Conservation (phyloP, 2,113 vertebrate genomes). For the Salvelinus fontinalis region DNA sequence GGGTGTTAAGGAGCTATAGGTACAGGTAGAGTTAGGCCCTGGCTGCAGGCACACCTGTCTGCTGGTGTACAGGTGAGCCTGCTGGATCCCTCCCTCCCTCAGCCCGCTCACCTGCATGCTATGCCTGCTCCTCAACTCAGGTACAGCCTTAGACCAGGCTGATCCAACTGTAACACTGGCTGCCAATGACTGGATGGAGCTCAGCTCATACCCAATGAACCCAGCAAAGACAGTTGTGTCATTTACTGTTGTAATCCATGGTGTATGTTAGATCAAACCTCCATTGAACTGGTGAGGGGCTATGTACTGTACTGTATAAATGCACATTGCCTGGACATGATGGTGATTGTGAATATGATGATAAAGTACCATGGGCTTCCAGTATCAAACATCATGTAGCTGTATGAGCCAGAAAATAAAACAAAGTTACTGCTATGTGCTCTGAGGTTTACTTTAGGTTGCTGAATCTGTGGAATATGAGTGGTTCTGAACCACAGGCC, state of each 20-base stretch:
- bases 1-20: background rate
- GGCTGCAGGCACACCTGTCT: constrained; percentile 66
- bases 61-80: constrained; percentile 59
- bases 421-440: too few relatives aligned
- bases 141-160: background rate
- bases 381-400: too few relatives aligned
- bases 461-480: too few relatives aligned
- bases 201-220: constrained; percentile 64
- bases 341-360: too few relatives aligned
- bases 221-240: constrained; percentile 17
- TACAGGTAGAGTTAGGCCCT: constrained; percentile 29
- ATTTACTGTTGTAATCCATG: too few relatives aligned
- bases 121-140: background rate
- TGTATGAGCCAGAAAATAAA: too few relatives aligned
- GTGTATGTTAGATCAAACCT: too few relatives aligned
- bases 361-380: too few relatives aligned
- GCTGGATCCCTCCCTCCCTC: constrained; percentile 11
- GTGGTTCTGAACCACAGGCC: background rate
- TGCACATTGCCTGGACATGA: too few relatives aligned
- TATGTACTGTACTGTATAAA: too few relatives aligned
- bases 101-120: constrained; percentile 39
- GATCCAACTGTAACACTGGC: constrained; percentile 34
- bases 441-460: too few relatives aligned
- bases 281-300: background rate
- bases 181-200: constrained; percentile 48